Evolutionary conservation across 2,888 invertebrate species (phyloP).

Genomic region (Uropetala carovei): DNA sequence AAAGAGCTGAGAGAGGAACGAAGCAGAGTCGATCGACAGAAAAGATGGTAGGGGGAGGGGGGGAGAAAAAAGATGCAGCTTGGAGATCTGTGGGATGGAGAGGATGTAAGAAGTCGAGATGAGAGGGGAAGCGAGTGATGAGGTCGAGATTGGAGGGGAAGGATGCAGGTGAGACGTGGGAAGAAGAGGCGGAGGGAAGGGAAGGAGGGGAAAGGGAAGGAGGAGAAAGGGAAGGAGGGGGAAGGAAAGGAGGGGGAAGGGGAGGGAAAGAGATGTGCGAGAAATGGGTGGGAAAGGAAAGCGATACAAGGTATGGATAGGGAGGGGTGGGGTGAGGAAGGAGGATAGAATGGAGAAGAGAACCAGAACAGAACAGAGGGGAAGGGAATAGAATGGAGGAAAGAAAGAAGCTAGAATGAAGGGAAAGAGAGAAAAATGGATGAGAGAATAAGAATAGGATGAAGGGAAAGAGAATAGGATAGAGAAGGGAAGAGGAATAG

Average conservation of each 20-base stretch:
- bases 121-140: too few species aligned
- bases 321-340: background rate
- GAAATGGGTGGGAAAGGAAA: background rate
- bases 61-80: too few species aligned
- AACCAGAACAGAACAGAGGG: background rate
- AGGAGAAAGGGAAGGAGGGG: background rate
- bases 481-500: background rate
- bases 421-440: background rate
- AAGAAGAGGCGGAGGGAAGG: background rate
- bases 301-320: background rate
- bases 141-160: too few species aligned
- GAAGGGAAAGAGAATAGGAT: background rate
- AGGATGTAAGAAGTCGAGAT: too few species aligned
- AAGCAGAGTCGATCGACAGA: too few species aligned
- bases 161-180: background rate
- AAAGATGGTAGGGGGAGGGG: too few species aligned
- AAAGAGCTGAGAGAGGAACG: too few species aligned
- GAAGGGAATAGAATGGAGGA: background rate
- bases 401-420: too few species aligned
- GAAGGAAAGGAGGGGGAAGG: too few species aligned
- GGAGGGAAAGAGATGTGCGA: background rate
- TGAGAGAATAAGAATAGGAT: background rate
- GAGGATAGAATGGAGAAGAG: background rate
- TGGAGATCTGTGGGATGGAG: too few species aligned
- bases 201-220: background rate